Evolutionary conservation across 2,797 vertebrate species (phyloP).

Genomic region (Vultur gryphus): DNA sequence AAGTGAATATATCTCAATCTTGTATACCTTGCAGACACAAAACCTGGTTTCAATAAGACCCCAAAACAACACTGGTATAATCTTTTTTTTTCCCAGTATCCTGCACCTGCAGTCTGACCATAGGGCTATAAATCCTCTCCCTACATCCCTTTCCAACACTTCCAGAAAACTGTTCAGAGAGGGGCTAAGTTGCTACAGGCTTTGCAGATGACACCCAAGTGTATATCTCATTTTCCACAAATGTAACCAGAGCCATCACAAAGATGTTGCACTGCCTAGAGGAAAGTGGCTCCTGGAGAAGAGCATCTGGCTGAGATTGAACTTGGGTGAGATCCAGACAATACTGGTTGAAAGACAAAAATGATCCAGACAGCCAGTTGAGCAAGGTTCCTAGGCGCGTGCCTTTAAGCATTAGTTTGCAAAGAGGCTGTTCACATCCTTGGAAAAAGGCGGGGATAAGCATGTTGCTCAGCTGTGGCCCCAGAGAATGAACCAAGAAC

Average conservation of each 20-base stretch:
- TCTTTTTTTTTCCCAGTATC: background rate
- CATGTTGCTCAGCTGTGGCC: background rate
- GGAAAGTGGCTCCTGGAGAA: conserved; percentile 43
- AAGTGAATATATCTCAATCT: background rate
- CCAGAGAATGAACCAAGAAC: background rate
- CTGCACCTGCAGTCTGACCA: background rate
- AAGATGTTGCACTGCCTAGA: conserved; percentile 22
- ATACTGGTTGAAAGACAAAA: conserved; percentile 31
- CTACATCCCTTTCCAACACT: background rate
- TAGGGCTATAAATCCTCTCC: background rate
- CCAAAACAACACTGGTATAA: background rate
- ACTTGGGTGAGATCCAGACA: conserved; percentile 21
- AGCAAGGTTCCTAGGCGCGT: background rate
- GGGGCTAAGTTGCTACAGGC: background rate
- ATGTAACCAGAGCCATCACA: conserved; percentile 15
- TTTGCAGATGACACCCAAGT: conserved; percentile 39
- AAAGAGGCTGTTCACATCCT: background rate
- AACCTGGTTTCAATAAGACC: background rate
- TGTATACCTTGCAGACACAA: background rate
- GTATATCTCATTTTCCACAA: conserved; percentile 38
- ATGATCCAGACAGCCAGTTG: background rate
- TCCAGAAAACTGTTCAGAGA: background rate
- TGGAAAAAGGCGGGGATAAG: background rate
- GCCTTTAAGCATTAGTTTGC: background rate
- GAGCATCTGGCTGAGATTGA: conserved; percentile 34